phyloP scores from a whole-genome alignment of 2,797 vertebrate species.

The Bradypus variegatus region DNA sequence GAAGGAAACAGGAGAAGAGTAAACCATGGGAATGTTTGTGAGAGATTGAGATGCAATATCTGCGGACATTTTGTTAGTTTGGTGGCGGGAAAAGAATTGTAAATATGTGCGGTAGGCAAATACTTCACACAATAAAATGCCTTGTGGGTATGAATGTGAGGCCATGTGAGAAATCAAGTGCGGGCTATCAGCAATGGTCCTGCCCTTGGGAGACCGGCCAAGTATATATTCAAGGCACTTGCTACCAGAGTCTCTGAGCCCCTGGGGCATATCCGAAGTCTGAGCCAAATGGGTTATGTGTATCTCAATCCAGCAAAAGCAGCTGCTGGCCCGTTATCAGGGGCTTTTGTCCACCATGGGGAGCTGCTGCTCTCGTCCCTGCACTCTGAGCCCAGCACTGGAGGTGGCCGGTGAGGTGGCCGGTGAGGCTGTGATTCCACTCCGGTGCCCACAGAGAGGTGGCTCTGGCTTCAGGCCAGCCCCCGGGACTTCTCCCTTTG shows the following conservation, averaged over 20 bases:
- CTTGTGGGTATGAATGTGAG: conserved; percentile 42
- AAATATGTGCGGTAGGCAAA: conserved; percentile 52
- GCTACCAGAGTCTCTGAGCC: conserved; percentile 23
- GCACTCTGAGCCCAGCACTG: neutral
- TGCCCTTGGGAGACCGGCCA: conserved; percentile 51
- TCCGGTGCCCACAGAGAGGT: neutral
- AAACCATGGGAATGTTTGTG: conserved; percentile 44
- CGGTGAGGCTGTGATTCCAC: neutral
- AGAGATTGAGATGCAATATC: conserved; percentile 41
- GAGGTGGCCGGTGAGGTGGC: neutral
- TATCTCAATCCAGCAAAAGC: neutral
- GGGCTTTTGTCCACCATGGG: neutral
- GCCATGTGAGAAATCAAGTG: conserved; percentile 37
- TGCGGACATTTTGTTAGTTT: conserved; percentile 57
- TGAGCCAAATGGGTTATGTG: conserved; percentile 4
- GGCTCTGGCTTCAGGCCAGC: neutral
- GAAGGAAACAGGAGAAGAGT: conserved; percentile 3
- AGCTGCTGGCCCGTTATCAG: neutral
- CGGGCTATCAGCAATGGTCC: neutral
- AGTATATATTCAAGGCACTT: conserved; percentile 18
- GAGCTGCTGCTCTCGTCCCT: neutral
- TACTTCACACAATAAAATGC: conserved; percentile 46
- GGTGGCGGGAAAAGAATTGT: conserved; percentile 51
- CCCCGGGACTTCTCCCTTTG: neutral
- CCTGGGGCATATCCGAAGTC: neutral